These are phyloP conservation scores for Podocnemis expansa DNA, from an alignment of 2,113 vertebrate species.

Conservation along the genomic window DNA sequence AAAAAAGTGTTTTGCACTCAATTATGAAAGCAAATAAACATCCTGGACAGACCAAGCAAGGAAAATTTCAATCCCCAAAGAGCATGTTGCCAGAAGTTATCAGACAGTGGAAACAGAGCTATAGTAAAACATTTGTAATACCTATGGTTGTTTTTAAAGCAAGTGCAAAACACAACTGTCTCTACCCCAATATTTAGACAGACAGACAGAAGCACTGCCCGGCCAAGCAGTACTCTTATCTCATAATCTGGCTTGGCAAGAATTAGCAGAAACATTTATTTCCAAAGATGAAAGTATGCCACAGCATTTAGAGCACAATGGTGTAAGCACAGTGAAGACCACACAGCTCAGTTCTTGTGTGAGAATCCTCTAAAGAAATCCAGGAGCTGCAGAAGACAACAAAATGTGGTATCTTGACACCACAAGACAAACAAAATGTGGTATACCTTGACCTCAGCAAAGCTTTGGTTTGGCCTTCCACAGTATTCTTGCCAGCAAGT, in stretches of 20 bases:
- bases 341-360: neutral
- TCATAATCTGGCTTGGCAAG: accelerated
- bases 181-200: neutral
- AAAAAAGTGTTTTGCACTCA: conserved; percentile 10
- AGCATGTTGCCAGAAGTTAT: neutral
- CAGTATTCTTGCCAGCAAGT: no score
- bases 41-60: conserved; percentile 14
- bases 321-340: neutral
- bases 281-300: neutral
- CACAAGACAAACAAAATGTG: no score
- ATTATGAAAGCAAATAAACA: conserved; percentile 46
- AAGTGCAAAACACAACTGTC: neutral
- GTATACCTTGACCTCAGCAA: no score
- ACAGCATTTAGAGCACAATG: accelerated
- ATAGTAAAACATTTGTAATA: conserved; percentile 27
- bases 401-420: neutral
- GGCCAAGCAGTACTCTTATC: accelerated
- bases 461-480: no score
- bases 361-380: conserved; percentile 53
- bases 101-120: neutral
- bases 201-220: neutral
- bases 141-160: neutral
- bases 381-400: conserved; percentile 20
- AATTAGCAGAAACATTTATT: neutral
- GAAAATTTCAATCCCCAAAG: conserved; percentile 11